phyloP scores from a whole-genome alignment of 2,888 invertebrate genomes.

The Ectemnius lituratus region DNA sequence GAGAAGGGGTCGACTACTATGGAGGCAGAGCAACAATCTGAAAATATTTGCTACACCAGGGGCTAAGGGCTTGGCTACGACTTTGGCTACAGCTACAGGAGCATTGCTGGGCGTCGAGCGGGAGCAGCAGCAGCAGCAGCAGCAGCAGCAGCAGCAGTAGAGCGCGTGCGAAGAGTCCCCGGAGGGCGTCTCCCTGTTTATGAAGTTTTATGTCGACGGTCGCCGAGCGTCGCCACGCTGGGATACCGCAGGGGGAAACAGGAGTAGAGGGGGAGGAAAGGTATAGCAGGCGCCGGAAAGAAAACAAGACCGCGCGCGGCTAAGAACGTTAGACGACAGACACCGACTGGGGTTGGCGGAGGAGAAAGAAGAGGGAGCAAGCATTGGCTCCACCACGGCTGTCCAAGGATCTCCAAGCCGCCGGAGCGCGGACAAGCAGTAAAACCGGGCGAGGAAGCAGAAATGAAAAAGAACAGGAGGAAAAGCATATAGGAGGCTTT shows the following conservation, averaged over 20 bases:
- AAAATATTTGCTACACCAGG: constrained; percentile 59
- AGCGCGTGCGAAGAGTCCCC: constrained; percentile 46
- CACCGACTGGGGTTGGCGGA: constrained; percentile 21
- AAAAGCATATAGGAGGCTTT: constrained; percentile 34
- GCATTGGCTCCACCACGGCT: not conserved
- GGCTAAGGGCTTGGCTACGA: too few relatives aligned
- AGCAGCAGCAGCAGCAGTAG: too few relatives aligned
- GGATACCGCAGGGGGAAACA: constrained; percentile 23
- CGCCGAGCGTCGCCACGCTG: constrained; percentile 22
- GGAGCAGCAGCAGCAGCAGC: too few relatives aligned
- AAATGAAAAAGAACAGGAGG: constrained; percentile 32
- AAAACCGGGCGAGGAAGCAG: not conserved
- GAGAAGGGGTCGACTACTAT: not conserved
- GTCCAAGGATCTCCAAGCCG: not conserved
- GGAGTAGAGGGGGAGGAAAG: not conserved
- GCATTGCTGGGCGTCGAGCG: too few relatives aligned
- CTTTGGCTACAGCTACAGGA: too few relatives aligned
- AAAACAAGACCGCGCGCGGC: constrained; percentile 13
- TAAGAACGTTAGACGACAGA: constrained; percentile 45
- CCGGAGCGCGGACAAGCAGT: not conserved
- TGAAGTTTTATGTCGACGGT: constrained; percentile 62
- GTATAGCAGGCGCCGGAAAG: constrained; percentile 16
- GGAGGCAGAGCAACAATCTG: constrained; percentile 44
- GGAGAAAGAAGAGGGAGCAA: not conserved
- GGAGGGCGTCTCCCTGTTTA: constrained; percentile 56